These are phyloP conservation scores for Austrolebias charrua DNA, from an alignment of 2,797 vertebrate genomes.

Conservation along the genomic window DNA sequence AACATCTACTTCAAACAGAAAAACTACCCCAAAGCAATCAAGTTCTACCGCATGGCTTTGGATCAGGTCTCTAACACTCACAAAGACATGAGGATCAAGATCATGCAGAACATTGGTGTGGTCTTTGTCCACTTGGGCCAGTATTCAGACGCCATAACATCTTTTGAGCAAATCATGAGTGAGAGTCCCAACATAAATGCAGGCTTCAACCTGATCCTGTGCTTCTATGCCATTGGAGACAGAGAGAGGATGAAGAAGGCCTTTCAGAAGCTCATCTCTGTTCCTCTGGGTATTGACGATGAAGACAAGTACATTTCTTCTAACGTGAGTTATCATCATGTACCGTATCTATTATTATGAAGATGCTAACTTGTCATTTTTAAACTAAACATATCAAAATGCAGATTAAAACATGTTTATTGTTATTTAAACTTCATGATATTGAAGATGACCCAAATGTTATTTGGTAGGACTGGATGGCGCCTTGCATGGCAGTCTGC, in stretches of 20 bases:
- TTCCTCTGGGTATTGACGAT: conserved; percentile 88
- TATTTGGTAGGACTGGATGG: too few species aligned
- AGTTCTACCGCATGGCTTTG: conserved; percentile 97
- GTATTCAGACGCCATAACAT: conserved; percentile 90
- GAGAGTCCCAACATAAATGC: conserved; percentile 90
- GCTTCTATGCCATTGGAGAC: conserved; percentile 91
- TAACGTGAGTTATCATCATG: conserved; percentile 79
- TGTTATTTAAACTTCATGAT: too few species aligned
- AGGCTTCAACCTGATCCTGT: conserved; percentile 92
- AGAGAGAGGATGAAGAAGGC: conserved; percentile 95
- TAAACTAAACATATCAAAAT: too few species aligned
- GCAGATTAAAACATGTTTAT: too few species aligned
- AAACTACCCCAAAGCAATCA: conserved; percentile 95
- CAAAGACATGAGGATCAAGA: conserved; percentile 95
- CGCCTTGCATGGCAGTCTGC: too few species aligned
- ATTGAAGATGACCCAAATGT: too few species aligned
- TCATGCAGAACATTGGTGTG: conserved; percentile 96
- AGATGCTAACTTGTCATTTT: too few species aligned
- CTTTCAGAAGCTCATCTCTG: conserved; percentile 92
- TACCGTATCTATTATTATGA: background rate
- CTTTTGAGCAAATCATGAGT: conserved; percentile 96
- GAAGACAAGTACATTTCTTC: conserved; percentile 91
- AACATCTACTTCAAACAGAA: conserved; percentile 97
- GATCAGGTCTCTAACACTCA: conserved; percentile 93
- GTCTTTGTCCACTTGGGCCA: conserved; percentile 92